Percentiles rank a stretch among this genome's conserved stretches.
Conservation (phyloP, 2,113 vertebrate genomes). For the Hippolais icterina region DNA sequence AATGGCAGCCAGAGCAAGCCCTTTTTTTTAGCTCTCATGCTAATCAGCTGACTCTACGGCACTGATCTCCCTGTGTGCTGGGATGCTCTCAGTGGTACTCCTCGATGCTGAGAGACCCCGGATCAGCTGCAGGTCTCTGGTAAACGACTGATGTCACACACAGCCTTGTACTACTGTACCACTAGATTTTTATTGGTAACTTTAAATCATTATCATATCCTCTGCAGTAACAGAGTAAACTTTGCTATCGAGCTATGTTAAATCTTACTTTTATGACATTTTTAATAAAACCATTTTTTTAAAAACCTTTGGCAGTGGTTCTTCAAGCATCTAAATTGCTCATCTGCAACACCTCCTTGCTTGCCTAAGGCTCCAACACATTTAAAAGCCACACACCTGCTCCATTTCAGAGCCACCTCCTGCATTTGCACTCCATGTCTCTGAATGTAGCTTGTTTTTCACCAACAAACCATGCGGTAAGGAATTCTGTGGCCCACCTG, state of each 20-base stretch:
- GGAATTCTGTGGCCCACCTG: not conserved
- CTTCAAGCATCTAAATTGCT: rapidly evolving
- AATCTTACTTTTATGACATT: not conserved
- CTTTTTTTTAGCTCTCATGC: not conserved
- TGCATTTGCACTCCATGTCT: not conserved
- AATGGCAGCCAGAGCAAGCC: not conserved
- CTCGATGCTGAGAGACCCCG: not conserved
- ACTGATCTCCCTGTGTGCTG: not conserved
- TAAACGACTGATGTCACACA: rapidly evolving
- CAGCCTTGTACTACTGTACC: not conserved
- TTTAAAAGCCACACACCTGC: not conserved
- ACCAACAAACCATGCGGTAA: not conserved
- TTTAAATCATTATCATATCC: not conserved
- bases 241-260: not conserved
- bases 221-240: not conserved
- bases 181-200: not conserved
- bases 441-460: not conserved
- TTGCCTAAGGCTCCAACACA: not conserved
- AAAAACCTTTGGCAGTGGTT: not conserved
- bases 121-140: not conserved
- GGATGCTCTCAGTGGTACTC: not conserved
- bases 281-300: not conserved
- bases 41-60: not conserved
- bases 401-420: not conserved
- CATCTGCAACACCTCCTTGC: rapidly evolving